Percentiles rank a stretch among this genome's conserved stretches.
Evolutionary conservation across 2,797 vertebrate genomes (phyloP).

Genomic region (Danio choprae): DNA sequence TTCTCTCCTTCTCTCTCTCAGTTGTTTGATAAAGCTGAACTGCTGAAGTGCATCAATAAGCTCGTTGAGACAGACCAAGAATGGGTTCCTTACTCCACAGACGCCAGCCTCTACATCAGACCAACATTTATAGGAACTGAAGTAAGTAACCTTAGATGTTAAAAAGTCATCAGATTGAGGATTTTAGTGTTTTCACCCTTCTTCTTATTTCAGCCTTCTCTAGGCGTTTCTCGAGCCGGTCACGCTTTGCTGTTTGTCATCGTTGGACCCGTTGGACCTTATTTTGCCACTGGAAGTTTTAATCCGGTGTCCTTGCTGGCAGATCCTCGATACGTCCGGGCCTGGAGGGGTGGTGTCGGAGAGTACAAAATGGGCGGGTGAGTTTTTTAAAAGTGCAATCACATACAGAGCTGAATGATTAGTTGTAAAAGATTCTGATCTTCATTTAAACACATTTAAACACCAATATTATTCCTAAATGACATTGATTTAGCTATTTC

Average conservation of each 20-base stretch:
- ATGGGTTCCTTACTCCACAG: slow-evolving; percentile 84
- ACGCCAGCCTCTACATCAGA: slow-evolving; percentile 88
- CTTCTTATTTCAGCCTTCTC: slow-evolving; percentile 76
- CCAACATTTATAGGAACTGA: slow-evolving; percentile 87
- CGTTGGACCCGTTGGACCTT: slow-evolving; percentile 85
- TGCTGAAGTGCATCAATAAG: slow-evolving; percentile 85
- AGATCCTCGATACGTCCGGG: slow-evolving; percentile 83
- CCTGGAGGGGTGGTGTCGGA: slow-evolving; percentile 88
- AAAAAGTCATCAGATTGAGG: not conserved
- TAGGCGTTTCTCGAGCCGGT: slow-evolving; percentile 78
- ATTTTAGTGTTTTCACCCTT: not conserved
- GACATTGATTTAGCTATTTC: not conserved
- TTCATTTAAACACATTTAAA: not conserved
- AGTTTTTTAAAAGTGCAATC: slow-evolving; percentile 59
- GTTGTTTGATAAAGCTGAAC: slow-evolving; percentile 84
- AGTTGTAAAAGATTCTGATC: not conserved
- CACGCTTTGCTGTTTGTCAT: slow-evolving; percentile 86
- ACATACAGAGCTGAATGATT: not conserved
- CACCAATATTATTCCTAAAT: not conserved
- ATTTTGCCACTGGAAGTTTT: slow-evolving; percentile 85
- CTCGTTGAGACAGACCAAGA: slow-evolving; percentile 87
- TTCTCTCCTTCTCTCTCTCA: slow-evolving; percentile 60
- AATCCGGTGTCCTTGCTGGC: slow-evolving; percentile 87
- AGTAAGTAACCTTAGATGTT: slow-evolving; percentile 69
- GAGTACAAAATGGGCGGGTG: slow-evolving; percentile 90